Base-by-base conservation (phyloP, 1,140 invertebrate species). In the Lepidotrigona ventralis region DNA sequence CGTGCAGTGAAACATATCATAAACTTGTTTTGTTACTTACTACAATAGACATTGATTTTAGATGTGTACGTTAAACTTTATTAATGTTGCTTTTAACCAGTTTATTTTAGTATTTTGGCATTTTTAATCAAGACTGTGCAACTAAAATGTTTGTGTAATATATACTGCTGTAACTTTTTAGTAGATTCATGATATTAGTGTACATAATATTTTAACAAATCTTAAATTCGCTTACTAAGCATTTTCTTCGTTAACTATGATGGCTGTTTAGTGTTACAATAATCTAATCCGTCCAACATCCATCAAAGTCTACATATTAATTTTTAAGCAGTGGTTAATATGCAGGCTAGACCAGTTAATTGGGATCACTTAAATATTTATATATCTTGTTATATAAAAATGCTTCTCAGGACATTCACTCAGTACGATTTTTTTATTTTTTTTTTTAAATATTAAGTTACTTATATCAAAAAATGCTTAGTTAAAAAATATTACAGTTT, bases 271-370 rank as follows among this genome's bases (percentile, higher is more conserved):
- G 68, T 84, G 79, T 72, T 81, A 72, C 26, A 53, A 85, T 56
- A 89, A 74, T 82, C 87, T 79, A 90, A 76, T 91, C 88, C 90
- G 90, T 91, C 90, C 85, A 90, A 64, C 69, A 19, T 87, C 33
- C 73, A 26, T 86, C 76, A 60, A 70, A n/a, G 46, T 26, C 19
- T 84, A 46, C 79, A 46, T 26, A 72, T 73, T 82, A 84, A 3
- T 83, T 63, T 77, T 26, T 17, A n/a, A 19, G 26, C 39, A 21
- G 80, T 77, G 23, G 12, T 12, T 46, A 46, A 46, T 46, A 46
- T 9, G 39, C 39, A 46, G 39, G 39, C 39, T 46, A 46, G 39
- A 46, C 6, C 39, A 46, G 39, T 8, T 46, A 46, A 46, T 46
- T 46, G 39, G 39, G 39, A 46, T 46, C 39, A 46, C 39, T 46